Conservation (phyloP, 2,888 invertebrate genomes). For the Sinopyrophorus schimmeli region DNA sequence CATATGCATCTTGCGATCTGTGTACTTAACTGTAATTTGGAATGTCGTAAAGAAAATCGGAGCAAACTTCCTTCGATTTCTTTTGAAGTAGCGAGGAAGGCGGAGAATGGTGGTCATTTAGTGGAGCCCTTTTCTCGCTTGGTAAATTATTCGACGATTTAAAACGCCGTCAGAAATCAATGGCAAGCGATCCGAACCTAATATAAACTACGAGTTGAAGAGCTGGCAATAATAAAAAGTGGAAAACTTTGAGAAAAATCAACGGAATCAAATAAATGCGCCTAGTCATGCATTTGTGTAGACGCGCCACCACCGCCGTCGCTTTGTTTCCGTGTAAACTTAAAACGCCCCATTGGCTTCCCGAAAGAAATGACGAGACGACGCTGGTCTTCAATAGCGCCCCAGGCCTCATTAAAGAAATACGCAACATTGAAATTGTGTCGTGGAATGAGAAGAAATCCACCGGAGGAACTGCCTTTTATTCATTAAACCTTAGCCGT, state of each 20-base stretch:
- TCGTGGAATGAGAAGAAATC: constrained; percentile 29
- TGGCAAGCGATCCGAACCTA: constrained; percentile 26
- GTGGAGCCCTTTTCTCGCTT: constrained; percentile 12
- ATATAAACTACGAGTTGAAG: constrained; percentile 24
- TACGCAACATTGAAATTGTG: constrained; percentile 36
- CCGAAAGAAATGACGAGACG: constrained; percentile 34
- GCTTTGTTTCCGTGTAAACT: constrained; percentile 45
- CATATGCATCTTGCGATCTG: too few species aligned
- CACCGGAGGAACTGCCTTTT: constrained; percentile 28
- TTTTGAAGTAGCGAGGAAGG: constrained; percentile 1
- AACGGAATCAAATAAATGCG: constrained; percentile 45
- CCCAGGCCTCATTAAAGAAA: constrained; percentile 35
- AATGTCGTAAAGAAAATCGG: constrained; percentile 2
- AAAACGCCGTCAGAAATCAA: constrained; percentile 19
- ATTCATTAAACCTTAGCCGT: constrained; percentile 27
- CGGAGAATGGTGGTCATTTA: constrained; percentile 18
- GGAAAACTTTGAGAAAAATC: constrained; percentile 39
- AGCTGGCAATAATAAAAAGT: constrained; percentile 21
- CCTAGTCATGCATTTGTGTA: constrained; percentile 45
- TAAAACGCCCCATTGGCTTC: constrained; percentile 43
- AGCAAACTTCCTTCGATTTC: constrained; percentile 2
- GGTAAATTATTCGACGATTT: constrained; percentile 22
- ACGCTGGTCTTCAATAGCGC: constrained; percentile 29
- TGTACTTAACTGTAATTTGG: too few species aligned
- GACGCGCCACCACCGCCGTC: constrained; percentile 38